Base-by-base conservation (phyloP, 2,797 vertebrate species). In the Benthosema pterotum region DNA sequence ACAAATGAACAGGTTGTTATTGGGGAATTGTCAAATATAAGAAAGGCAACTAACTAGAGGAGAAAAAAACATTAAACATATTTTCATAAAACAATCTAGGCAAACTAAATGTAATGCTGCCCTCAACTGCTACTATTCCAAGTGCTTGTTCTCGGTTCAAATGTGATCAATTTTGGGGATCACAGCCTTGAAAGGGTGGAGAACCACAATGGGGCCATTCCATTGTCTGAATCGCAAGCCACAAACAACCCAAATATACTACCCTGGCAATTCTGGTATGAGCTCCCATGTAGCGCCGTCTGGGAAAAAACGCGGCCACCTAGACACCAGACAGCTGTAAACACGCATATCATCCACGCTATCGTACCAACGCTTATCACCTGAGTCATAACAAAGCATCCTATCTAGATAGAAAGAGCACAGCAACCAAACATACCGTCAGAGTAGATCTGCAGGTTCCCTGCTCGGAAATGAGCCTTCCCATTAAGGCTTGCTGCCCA, bases 381-480 rank as follows among this genome's bases (percentile, higher is more conserved):
- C 49, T 61, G 11, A 89, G 91, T 87, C 89, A 93, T 84, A 92
- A 93, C 88, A 92, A 86, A 85, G 57, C 12, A 4, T 69, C 63
- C 61, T 62, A 62, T 72, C 80, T 80, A 57, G 63, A 32, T 32
- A 60, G 38, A 62, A 18, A 0, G 66, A 63, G 75, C 77, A 38
- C 32, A 38, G 32, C 32, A 38, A 38, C 32, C 32, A 71, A 85
- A 87, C 84, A 77, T 72, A 38, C 32, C 32, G 7, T 38, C 32
- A 11, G 5, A 38, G 32, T 38, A 38, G 32, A 38, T 7, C 53
- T 25, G 69, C 84, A 83, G 79, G 72, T 84, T 83, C 75, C 70
- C 69, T 77, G 73, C 56, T 63, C 46, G 71, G 80, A 88, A 91
- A 88, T 88, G 87, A 87, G 75, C 79, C 84, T 69, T 81, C 66